Percentiles rank a stretch among this genome's conserved stretches.
Conservation (phyloP, 2,113 vertebrate species). For the Hyaena hyaena region DNA sequence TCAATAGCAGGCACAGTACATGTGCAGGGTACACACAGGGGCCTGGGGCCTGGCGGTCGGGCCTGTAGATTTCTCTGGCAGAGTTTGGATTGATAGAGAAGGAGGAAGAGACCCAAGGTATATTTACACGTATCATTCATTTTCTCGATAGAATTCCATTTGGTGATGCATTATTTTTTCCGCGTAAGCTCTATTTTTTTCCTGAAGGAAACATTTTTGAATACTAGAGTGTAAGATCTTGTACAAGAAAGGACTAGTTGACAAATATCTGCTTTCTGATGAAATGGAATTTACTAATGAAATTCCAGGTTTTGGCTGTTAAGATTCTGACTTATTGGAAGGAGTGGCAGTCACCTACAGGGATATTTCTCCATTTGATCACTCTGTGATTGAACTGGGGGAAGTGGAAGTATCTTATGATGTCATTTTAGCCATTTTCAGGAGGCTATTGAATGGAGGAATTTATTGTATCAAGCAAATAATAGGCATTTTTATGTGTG, state of each 20-base stretch:
- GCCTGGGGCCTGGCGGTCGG: constrained; percentile 64
- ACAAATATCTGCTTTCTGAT: background rate
- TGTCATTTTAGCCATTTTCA: constrained; percentile 57
- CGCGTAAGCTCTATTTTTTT: background rate
- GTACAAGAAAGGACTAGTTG: background rate
- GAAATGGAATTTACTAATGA: background rate
- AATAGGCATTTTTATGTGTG: constrained; percentile 73
- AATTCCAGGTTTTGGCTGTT: background rate
- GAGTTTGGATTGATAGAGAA: constrained; percentile 69
- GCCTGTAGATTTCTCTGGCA: constrained; percentile 45
- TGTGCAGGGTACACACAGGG: constrained; percentile 52
- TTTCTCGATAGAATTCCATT: constrained; percentile 50
- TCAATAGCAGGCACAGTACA: constrained; percentile 75
- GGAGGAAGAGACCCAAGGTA: constrained; percentile 16
- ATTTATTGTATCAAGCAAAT: constrained; percentile 59
- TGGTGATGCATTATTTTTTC: constrained; percentile 42
- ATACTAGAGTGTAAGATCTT: constrained; percentile 7
- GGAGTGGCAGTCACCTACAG: background rate
- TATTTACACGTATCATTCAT: constrained; percentile 7
- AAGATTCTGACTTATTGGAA: background rate
- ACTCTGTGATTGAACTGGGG: constrained; percentile 6
- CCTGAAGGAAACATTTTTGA: constrained; percentile 26
- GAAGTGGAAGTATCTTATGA: constrained; percentile 42
- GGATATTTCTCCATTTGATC: background rate
- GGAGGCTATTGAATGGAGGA: constrained; percentile 69